These are phyloP conservation scores for Neodiprion virginianus DNA, from an alignment of 1,140 invertebrate species.

Conservation along the genomic window DNA sequence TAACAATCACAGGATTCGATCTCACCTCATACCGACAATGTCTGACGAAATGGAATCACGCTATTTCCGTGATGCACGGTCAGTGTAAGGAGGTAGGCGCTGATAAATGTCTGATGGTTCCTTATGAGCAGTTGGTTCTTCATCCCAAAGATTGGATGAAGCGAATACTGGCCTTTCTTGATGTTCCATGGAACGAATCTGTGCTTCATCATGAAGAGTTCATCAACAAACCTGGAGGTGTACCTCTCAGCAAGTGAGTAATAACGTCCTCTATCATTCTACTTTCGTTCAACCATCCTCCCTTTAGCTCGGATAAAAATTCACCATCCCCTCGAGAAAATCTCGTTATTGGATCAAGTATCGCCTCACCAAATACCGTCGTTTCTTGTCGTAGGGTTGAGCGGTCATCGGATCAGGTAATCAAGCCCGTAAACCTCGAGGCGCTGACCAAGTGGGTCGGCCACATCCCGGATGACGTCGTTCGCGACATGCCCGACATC, in stretches of 20 bases:
- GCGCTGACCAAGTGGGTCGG: slow-evolving; percentile 97
- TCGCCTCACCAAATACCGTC: slow-evolving; percentile 22
- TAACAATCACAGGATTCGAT: slow-evolving; percentile 98
- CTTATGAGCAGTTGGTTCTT: slow-evolving; percentile 97
- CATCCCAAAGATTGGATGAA: slow-evolving; percentile 91
- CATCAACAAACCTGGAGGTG: slow-evolving; percentile 95
- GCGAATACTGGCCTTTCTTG: slow-evolving; percentile 89
- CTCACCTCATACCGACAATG: slow-evolving; percentile 92
- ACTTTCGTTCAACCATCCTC: no score
- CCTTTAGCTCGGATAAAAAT: no score
- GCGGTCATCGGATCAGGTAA: slow-evolving; percentile 97
- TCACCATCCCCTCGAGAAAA: no score
- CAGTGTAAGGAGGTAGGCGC: slow-evolving; percentile 91
- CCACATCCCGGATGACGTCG: slow-evolving; percentile 88
- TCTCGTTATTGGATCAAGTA: not conserved
- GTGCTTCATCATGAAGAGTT: slow-evolving; percentile 97
- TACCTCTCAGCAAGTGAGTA: slow-evolving; percentile 89
- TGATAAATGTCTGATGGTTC: slow-evolving; percentile 84
- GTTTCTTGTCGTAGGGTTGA: slow-evolving; percentile 80
- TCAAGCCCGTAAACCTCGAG: slow-evolving; percentile 97
- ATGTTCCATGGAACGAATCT: slow-evolving; percentile 93
- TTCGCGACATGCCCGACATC: slow-evolving; percentile 87
- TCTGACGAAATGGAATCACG: slow-evolving; percentile 94
- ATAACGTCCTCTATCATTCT: not conserved
- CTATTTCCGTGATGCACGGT: slow-evolving; percentile 92